Base-by-base conservation (phyloP, 2,113 vertebrate species). In the Echinops telfairi region DNA sequence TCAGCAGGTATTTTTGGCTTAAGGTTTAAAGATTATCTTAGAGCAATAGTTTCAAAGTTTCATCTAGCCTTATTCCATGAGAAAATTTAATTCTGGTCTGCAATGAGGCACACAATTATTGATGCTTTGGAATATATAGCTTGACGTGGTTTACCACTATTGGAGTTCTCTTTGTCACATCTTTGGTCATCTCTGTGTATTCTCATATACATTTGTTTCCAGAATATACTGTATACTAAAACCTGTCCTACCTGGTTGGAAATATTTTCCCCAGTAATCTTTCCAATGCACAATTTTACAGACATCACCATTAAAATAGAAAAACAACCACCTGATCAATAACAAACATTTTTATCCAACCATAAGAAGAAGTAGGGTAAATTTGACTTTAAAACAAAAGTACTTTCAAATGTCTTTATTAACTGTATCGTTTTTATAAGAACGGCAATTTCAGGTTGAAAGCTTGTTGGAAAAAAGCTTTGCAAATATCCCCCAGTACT, bases 361-460 rank as follows among this genome's bases (percentile, higher is more conserved):
- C 66, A 14, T 79, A 68, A 86, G 85, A 86, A 68, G 4, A 89
- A 92, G 17, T 80, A 33, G 9, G 78, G 33, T 90, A 27, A 16
- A 57, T 57, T 40, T 22, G n/a, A 79, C 22, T 84, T 0, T n/a
- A 84, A 84, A 94, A 70, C 33, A 29, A 73, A 53, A 53, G 10
- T 29, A 73, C 29, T 88, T 79, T 90, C 23, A 53, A 84, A n/a
- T 78, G 8, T 95, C 27, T 95, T 81, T 66, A 47, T 82, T 82
- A 86, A 86, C 25, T 22, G 47, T 53, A 53, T 53, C 25, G 17
- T 62, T 96, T 85, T 88, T 31, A 40, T 33, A 81, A 90, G 36
- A 90, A 86, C 31, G 79, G 33, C 36, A 38, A 73, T 78, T 92
- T 83, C 31, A 87, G 86, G 79, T 29, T 94, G 53, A 3, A 66